These are phyloP conservation scores for Drosophila picticornis DNA, from an alignment of 2,888 invertebrate species.

Conservation along the genomic window DNA sequence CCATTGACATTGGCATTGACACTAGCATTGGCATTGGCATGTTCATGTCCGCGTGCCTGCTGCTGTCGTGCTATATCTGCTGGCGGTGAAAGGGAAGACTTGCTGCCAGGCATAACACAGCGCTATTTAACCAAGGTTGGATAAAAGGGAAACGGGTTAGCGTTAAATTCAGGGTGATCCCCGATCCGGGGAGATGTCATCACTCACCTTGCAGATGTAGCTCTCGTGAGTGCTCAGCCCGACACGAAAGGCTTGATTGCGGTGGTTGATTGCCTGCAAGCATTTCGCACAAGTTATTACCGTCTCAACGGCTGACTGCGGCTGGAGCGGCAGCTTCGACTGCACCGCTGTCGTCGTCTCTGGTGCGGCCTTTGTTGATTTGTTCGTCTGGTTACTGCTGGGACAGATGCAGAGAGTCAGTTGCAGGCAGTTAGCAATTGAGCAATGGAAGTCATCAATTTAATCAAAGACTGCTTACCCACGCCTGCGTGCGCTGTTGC, in stretches of 20 bases:
- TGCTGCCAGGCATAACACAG: not conserved
- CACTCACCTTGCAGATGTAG: not conserved
- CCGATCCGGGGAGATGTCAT: not conserved
- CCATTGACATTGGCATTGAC: not conserved
- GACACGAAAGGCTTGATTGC: not conserved
- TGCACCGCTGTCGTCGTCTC: not conserved
- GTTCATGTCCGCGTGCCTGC: not conserved
- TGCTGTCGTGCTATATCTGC: not conserved
- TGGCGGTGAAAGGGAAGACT: not conserved
- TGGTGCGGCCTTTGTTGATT: slow-evolving; percentile 6
- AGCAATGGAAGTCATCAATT: not conserved
- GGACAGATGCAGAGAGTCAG: not conserved
- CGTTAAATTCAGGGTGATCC: not conserved
- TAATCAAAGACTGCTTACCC: slow-evolving; percentile 28
- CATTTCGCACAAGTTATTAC: slow-evolving; percentile 32
- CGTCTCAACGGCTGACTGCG: not conserved
- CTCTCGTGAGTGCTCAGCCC: not conserved
- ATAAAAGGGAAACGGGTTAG: not conserved
- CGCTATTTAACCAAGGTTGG: not conserved
- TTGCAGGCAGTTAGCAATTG: not conserved
- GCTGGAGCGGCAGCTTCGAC: not conserved
- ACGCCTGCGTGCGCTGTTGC: slow-evolving; percentile 40
- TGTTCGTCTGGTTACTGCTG: slow-evolving; percentile 9
- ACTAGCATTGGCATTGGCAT: not conserved
- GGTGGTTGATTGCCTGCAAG: slow-evolving; percentile 14